Evolutionary conservation across 1,140 invertebrate species (phyloP), one percentile per base, ranked within the genome.

Genomic region (Leptinotarsa texana): DNA sequence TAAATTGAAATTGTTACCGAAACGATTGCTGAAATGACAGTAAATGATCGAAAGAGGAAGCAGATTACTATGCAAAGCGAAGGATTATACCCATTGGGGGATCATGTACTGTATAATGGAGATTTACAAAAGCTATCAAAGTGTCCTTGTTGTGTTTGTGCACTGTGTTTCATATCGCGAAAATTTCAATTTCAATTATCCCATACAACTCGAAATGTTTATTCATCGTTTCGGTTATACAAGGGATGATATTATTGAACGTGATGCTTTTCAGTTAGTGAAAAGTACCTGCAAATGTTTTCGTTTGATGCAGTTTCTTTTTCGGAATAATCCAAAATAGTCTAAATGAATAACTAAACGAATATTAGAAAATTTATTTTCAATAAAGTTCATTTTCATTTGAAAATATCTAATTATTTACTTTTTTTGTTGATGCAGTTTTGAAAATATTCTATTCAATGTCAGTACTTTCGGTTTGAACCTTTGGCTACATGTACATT

Each of bases 101-200:
- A 74, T 74, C 63, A 73, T 61, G 76, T 73, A 63, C 72, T 66
- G 76, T 62, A 74, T 74, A 77, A 74, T 74, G 67, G 73, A 74
- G 69, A 63, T 73, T 69, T 49, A 73, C 69, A 66, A 69, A 76
- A 22, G 48, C 66, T 15, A 65, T 70, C 73, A 63, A 72, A 77
- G 69, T 77, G 76, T 77, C 73, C 76, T 69, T 73, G 76, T 77
- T 77, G 76, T 77, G 73, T 77, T 77, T 77, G 76, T 74, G 76
- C 76, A 77, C 24, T 73, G 73, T 73, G 73, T 74, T 77, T 77
- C 74, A 77, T 77, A 69, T 76, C 63, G 62, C 69, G 47, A 76
- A 72, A 67, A 73, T 76, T 76, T 76, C 75, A 65, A 76, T 76
- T 74, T 73, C 71, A 73, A 73, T 73, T 73, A 73, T 73, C 71